Evolutionary conservation across 2,113 vertebrate species (phyloP), one percentile per base, ranked within the genome.

Genomic region (Thamnaconus septentrionalis): DNA sequence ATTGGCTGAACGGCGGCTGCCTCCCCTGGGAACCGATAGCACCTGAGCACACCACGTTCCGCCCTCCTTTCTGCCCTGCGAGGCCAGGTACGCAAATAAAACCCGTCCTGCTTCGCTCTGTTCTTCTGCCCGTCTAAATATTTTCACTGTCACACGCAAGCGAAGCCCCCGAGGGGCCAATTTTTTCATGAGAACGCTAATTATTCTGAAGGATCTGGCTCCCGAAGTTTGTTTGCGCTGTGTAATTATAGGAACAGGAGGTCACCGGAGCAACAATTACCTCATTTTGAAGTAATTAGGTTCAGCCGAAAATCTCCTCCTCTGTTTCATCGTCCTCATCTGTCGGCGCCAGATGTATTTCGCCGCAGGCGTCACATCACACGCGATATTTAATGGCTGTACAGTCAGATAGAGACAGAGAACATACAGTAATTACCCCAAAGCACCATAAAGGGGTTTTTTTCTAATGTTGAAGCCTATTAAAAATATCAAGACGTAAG

Each of bases 61-160:
- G 91, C 7, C 87, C 85, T 77, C 82, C 92, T 8, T 91, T 93
- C 53, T 96, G 94, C 71, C 90, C 92, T 3, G 69, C 73, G 41
- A 90, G 84, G 82, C 70, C 87, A 47, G 90, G 94, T 94, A 73
- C 40, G 89, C 47, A 3, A 43, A 41, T 0, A 6, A 0, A 8
- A 7, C 12, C 12, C 18, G 18, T 7, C 12, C 0, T 3, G 41
- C 3, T 1, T 18, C 43, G 5, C 1, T 7, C 7, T 31, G 3
- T 43, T 5, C 52, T 7, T 56, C 8, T 64, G 41, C 41, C 6
- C 1, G 8, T 9, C 39, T 39, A 8, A 57, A 63, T 59, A 53
- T 55, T 64, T 53, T 47, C 52, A 3, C 42, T 12, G 53, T 4
- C 51, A 6, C 12, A n/a, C 3, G 4, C 5, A 12, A 61, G 39